Evolutionary conservation across 2,797 vertebrate genomes (phyloP).

Genomic region (Menidia menidia): DNA sequence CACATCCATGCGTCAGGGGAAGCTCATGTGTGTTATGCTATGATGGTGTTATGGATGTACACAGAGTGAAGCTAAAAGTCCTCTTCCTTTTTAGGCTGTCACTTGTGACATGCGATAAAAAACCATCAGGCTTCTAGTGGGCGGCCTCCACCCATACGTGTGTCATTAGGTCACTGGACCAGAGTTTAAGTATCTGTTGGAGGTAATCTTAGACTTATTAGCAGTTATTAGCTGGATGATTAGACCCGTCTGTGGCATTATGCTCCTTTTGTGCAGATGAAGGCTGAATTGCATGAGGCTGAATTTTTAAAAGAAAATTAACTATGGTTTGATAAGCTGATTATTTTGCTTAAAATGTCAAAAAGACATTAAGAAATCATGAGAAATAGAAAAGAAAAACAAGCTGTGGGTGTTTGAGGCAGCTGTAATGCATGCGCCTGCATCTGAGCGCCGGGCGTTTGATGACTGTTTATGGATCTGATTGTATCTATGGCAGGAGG

Average conservation of each 20-base stretch:
- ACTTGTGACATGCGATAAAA: too few relatives aligned
- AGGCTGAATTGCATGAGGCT: neutral
- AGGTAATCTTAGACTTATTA: constrained; percentile 22
- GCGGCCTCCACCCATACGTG: constrained; percentile 25
- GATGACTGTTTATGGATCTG: constrained; percentile 56
- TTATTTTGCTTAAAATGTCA: neutral
- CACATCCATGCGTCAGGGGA: too few relatives aligned
- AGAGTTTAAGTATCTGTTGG: constrained; percentile 53
- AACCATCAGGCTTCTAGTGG: constrained; percentile 28
- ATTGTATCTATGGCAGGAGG: constrained; percentile 45
- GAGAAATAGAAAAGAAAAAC: neutral
- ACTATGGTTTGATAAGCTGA: too few relatives aligned
- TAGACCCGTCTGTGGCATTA: constrained; percentile 13
- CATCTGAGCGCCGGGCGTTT: neutral
- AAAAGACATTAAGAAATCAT: neutral
- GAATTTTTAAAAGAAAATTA: neutral
- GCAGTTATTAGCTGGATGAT: too few relatives aligned
- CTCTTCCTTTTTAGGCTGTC: constrained; percentile 12
- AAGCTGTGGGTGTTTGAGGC: constrained; percentile 57
- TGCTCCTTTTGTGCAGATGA: constrained; percentile 17
- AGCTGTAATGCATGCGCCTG: constrained; percentile 20
- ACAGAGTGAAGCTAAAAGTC: constrained; percentile 12
- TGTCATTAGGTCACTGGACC: constrained; percentile 23
- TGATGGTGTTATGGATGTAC: constrained; percentile 32
- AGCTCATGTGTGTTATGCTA: constrained; percentile 11